Conservation (phyloP, 2,113 vertebrate genomes). For the Antechinus flavipes region DNA sequence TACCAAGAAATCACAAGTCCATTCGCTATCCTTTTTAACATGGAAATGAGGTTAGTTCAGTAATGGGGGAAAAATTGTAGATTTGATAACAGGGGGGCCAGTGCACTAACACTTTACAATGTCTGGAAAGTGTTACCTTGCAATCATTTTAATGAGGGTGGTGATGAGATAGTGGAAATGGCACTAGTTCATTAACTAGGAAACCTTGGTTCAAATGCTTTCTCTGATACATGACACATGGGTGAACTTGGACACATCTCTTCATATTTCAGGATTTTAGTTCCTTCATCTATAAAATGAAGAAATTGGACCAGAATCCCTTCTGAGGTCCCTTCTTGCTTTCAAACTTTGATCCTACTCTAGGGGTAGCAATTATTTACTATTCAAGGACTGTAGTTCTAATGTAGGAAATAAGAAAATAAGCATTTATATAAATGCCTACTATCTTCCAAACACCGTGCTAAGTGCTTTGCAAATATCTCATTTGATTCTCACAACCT, state of each 20-base stretch:
- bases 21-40: neutral
- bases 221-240: neutral
- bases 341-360: neutral
- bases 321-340: neutral
- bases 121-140: neutral
- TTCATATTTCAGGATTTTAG: neutral
- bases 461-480: neutral
- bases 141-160: neutral
- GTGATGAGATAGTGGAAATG: neutral
- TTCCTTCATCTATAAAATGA: neutral
- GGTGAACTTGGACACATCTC: neutral
- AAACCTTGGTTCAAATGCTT: neutral
- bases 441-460: neutral
- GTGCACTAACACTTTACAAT: neutral
- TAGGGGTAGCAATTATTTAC: neutral
- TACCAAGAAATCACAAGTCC: neutral
- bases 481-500: neutral
- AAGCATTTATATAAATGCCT: neutral
- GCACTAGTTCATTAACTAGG: neutral
- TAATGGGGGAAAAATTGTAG: neutral
- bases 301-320: neutral
- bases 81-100: neutral
- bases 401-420: neutral
- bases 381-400: neutral
- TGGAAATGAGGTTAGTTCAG: neutral